Evolutionary conservation across 2,888 invertebrate species (phyloP).

Genomic region (Rhingia rostrata): DNA sequence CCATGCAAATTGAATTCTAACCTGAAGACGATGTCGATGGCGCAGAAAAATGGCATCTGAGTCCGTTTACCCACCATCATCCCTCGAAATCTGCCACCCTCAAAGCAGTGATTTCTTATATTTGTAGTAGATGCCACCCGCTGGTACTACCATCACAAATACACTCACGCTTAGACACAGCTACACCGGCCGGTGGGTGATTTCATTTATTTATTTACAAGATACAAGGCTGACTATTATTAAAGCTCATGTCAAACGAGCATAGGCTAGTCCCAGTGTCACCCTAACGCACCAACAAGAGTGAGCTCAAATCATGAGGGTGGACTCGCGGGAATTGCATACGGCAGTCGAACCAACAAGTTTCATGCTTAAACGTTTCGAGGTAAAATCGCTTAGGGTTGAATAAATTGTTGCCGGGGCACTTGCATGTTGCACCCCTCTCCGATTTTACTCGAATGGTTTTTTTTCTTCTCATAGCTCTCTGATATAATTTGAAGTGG

Average conservation of each 20-base stretch:
- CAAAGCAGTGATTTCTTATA: conserved; percentile 61
- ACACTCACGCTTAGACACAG: conserved; percentile 24
- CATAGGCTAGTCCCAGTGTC: conserved; percentile 47
- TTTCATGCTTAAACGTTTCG: conserved; percentile 71
- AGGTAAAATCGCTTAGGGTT: conserved; percentile 73
- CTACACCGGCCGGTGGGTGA: conserved; percentile 51
- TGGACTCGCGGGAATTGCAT: conserved; percentile 59
- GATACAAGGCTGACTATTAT: conserved; percentile 70
- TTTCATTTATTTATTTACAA: conserved; percentile 71
- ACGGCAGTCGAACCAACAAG: conserved; percentile 66
- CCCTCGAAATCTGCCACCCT: conserved; percentile 11
- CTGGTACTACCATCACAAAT: conserved; percentile 22
- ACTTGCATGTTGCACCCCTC: conserved; percentile 46
- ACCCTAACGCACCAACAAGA: conserved; percentile 53
- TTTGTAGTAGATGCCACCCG: conserved; percentile 42
- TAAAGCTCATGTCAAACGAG: conserved; percentile 64
- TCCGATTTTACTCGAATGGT: conserved; percentile 30
- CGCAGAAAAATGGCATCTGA: conserved; percentile 31
- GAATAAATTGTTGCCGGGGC: conserved; percentile 66
- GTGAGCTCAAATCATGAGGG: conserved; percentile 63
- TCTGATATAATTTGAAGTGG: conserved; percentile 67
- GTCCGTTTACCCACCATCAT: conserved; percentile 20
- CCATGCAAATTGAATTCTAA: conserved; percentile 56
- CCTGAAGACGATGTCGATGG: conserved; percentile 34
- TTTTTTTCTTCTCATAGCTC: conserved; percentile 22